Conservation (phyloP, 92 coral and sea anemone species). For the Palythoa caribaeorum region DNA sequence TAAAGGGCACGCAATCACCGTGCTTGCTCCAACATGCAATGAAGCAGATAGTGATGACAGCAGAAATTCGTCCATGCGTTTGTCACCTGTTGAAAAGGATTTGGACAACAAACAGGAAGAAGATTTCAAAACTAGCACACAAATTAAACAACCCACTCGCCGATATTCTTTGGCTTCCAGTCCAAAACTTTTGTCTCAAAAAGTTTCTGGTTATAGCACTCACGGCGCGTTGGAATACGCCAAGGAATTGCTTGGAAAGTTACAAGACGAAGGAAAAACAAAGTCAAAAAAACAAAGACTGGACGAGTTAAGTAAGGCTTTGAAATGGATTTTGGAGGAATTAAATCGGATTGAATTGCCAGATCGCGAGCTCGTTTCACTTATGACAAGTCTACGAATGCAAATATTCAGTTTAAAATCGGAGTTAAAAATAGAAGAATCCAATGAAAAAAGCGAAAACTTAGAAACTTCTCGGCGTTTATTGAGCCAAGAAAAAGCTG, state of each 20-base stretch:
- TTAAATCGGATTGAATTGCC: slow-evolving; percentile 85
- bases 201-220: slow-evolving; percentile 86
- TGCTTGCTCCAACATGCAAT: not conserved
- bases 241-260: slow-evolving; percentile 69
- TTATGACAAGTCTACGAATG: slow-evolving; percentile 87
- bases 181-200: slow-evolving; percentile 19
- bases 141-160: not conserved
- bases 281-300: slow-evolving; percentile 82
- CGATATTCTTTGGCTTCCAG: slow-evolving; percentile 30
- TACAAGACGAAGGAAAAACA: slow-evolving; percentile 79
- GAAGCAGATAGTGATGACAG: not conserved
- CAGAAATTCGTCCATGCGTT: not conserved
- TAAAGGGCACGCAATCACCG: not conserved
- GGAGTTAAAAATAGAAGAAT: slow-evolving; percentile 82
- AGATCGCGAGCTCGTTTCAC: slow-evolving; percentile 82
- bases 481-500: slow-evolving; percentile 36
- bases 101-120: not conserved
- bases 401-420: slow-evolving; percentile 80
- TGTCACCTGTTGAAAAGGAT: slow-evolving; percentile 17
- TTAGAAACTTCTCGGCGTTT: slow-evolving; percentile 34
- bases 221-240: slow-evolving; percentile 91
- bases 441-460: slow-evolving; percentile 31
- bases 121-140: not conserved
- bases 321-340: slow-evolving; percentile 88
- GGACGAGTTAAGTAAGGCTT: slow-evolving; percentile 84